phyloP scores from a whole-genome alignment of 1,140 invertebrate genomes.

The Anastrepha ludens region DNA sequence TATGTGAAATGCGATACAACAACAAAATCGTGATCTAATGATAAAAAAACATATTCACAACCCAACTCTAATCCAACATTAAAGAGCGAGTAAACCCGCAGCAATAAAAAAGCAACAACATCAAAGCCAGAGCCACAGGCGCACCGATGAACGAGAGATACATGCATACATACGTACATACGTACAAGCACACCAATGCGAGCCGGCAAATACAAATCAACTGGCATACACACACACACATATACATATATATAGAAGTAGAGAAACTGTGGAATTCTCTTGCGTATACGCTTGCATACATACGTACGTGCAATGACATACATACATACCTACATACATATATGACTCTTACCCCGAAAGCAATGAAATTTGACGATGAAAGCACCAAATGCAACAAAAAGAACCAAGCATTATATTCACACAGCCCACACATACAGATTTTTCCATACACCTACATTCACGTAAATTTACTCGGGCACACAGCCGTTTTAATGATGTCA shows the following conservation, averaged over 20 bases:
- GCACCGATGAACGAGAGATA: background rate
- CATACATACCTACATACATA: background rate
- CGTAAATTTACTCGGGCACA: background rate
- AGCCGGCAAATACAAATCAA: background rate
- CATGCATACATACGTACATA: no score
- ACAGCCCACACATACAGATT: background rate
- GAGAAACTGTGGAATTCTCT: background rate
- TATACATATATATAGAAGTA: background rate
- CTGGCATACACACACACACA: background rate
- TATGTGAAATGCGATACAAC: background rate
- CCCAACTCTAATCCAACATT: conserved; percentile 11
- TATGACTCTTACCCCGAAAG: conserved; percentile 27
- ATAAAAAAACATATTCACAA: background rate
- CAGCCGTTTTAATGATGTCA: conserved; percentile 27
- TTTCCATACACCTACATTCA: background rate
- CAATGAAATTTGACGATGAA: conserved; percentile 36
- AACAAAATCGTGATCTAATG: background rate
- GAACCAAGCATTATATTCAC: background rate
- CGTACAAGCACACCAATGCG: background rate
- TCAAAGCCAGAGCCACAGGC: background rate
- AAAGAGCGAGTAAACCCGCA: background rate
- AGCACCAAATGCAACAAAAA: background rate
- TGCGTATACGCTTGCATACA: background rate
- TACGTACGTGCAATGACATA: background rate
- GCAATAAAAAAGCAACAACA: background rate